Base-by-base conservation (phyloP, 2,888 invertebrate species). In the Tenthredo amoena region DNA sequence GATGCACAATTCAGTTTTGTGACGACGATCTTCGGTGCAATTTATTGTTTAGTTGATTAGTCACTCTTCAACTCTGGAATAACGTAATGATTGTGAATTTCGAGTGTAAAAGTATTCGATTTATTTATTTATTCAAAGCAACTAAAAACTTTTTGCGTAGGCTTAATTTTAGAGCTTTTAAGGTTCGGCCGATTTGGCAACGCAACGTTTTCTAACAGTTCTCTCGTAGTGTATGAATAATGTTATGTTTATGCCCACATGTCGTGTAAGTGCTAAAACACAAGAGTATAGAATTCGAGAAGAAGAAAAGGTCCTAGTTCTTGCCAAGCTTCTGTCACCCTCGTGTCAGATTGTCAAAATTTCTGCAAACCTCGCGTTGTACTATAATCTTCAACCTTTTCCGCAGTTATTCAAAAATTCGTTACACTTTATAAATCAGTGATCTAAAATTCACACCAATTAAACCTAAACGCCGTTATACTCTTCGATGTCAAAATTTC, bases 281-380 rank as follows among this genome's bases (percentile, higher is more conserved):
- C 47, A 47, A 34, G 31, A 72, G 81, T 85, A 21, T 31, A 37
- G 65, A 84, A 86, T 31, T 7, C 68, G 85, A 77, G 58, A 47
- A 18, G 43, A 40, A 47, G 43, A 71, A 84, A 79, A 82, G 40
- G 58, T 76, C 74, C 12, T 76, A n/a, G 74, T 77, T 81, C 65
- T 62, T 87, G 87, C 86, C 86, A 87, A 87, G 86, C 34, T 86
- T 85, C 85, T 84, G 84, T 87, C 86, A 84, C 83, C 76, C 84
- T 82, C 40, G 21, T 81, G 62, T 81, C 26, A 62, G 21, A 40
- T 62, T 81, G 81, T 62, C 62, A 58, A 62, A 81, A 81, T 40
- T n/a, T 81, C 3, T 74, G 18, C 72, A 18, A 9, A 40, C 2
- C 10, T 34, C 21, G 21, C n/a, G 43, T 43, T 74, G 10, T 21